phyloP scores from a whole-genome alignment of 1,140 invertebrate genomes.

The Drosophila sulfurigaster region DNA sequence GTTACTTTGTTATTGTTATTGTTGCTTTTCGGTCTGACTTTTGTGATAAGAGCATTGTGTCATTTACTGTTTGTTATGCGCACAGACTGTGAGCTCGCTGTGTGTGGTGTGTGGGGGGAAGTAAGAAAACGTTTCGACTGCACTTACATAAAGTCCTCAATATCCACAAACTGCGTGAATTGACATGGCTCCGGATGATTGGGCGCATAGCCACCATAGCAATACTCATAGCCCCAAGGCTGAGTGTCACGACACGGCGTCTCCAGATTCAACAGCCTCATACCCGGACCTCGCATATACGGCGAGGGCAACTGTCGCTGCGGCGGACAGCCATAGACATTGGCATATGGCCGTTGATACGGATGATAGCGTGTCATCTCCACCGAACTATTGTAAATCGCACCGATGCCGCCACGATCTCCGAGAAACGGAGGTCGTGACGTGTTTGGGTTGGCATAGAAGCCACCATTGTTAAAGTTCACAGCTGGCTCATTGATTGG shows the following conservation, averaged over 20 bases:
- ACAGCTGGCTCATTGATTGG: constrained; percentile 69
- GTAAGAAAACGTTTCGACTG: background rate
- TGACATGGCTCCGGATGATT: constrained; percentile 86
- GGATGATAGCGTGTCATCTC: constrained; percentile 60
- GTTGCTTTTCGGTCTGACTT: background rate
- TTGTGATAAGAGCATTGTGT: constrained; percentile 47
- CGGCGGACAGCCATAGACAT: constrained; percentile 4
- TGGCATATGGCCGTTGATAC: constrained; percentile 45
- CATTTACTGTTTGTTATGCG: constrained; percentile 38
- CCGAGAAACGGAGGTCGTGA: constrained; percentile 14
- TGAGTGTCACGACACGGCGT: constrained; percentile 86
- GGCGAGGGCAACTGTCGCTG: constrained; percentile 32
- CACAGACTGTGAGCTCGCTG: constrained; percentile 8
- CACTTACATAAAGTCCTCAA: constrained; percentile 90
- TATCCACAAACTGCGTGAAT: constrained; percentile 87
- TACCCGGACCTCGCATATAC: constrained; percentile 28
- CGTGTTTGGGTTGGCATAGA: constrained; percentile 39
- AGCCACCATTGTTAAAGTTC: constrained; percentile 61
- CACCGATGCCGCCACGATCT: constrained; percentile 18
- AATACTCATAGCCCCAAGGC: constrained; percentile 88
- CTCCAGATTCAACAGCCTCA: constrained; percentile 54
- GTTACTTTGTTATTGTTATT: constrained; percentile 20
- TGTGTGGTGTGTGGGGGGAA: background rate
- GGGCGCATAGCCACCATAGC: constrained; percentile 86
- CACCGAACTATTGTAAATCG: constrained; percentile 34